These are phyloP conservation scores for Notarius quadriscutis DNA, from an alignment of 2,113 vertebrate genomes.

Conservation along the genomic window DNA sequence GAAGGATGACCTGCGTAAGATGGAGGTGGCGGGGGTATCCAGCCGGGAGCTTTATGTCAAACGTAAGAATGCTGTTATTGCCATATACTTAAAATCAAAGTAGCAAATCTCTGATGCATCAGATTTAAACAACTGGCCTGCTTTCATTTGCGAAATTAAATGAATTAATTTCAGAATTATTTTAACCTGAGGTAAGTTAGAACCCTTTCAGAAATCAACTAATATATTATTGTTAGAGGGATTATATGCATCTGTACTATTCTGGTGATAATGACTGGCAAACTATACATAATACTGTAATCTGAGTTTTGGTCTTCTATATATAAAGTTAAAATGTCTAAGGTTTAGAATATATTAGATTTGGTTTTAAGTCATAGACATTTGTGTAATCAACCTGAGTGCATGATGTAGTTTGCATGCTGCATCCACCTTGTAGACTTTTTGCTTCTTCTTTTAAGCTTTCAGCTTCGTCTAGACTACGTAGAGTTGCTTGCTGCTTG, in stretches of 20 bases:
- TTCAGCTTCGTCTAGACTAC: slow-evolving; percentile 4
- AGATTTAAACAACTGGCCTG: too few species aligned
- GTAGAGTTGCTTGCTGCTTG: background rate
- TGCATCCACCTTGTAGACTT: background rate
- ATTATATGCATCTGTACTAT: background rate
- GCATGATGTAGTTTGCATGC: background rate
- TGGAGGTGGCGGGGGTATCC: slow-evolving; percentile 87
- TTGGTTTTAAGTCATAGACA: background rate
- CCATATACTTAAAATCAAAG: background rate
- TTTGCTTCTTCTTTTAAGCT: background rate
- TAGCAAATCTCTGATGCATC: background rate
- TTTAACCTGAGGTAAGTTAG: background rate
- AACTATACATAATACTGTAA: background rate
- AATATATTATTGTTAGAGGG: background rate
- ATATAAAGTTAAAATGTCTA: background rate
- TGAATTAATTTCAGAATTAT: background rate
- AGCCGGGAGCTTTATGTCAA: slow-evolving; percentile 94
- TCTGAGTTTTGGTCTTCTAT: background rate
- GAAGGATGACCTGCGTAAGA: slow-evolving; percentile 85
- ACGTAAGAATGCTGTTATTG: slow-evolving; percentile 75
- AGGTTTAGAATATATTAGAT: background rate
- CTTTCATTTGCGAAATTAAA: background rate
- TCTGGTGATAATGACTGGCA: background rate
- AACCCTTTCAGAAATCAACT: background rate
- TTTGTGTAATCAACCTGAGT: background rate